Percentiles rank a stretch among this genome's conserved stretches.
phyloP scores from a whole-genome alignment of 2,797 vertebrate genomes.

The Eulemur coronatus region DNA sequence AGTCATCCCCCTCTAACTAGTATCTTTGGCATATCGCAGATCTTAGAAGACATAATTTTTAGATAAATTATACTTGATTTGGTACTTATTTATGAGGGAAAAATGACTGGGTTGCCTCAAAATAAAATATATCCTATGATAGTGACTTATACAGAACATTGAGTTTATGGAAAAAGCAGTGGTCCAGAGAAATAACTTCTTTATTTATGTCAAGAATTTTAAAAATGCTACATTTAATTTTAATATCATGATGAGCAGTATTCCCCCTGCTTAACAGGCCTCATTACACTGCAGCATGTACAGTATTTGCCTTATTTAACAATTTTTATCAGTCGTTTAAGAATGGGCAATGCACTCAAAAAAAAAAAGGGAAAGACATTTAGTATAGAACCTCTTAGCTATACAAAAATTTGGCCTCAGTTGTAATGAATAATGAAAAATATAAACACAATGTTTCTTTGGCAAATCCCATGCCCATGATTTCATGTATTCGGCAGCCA shows the following conservation, averaged over 20 bases:
- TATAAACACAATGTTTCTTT: background rate
- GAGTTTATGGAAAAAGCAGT: constrained; percentile 83
- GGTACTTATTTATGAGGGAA: constrained; percentile 72
- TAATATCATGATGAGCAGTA: constrained; percentile 84
- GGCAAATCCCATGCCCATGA: background rate
- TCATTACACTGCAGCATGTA: constrained; percentile 83
- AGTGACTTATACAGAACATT: constrained; percentile 86
- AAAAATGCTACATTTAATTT: constrained; percentile 88
- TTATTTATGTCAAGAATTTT: constrained; percentile 86
- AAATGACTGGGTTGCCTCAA: constrained; percentile 75
- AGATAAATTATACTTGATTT: constrained; percentile 78
- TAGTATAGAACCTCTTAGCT: constrained; percentile 65
- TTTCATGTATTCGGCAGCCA: background rate
- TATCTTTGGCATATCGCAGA: constrained; percentile 42
- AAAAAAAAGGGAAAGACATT: constrained; percentile 60
- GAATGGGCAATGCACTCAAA: constrained; percentile 73
- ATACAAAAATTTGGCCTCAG: constrained; percentile 56
- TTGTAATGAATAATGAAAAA: constrained; percentile 20
- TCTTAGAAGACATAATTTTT: constrained; percentile 47
- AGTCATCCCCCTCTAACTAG: background rate
- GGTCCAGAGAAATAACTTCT: constrained; percentile 85
- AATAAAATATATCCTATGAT: constrained; percentile 83
- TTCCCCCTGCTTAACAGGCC: constrained; percentile 79
- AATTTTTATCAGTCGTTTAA: constrained; percentile 87
- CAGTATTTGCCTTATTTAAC: constrained; percentile 87